A percentile compares a stretch with the other conserved stretches of the same genome.
phyloP scores from a whole-genome alignment of 2,113 vertebrate species.

The Heterotis niloticus region DNA sequence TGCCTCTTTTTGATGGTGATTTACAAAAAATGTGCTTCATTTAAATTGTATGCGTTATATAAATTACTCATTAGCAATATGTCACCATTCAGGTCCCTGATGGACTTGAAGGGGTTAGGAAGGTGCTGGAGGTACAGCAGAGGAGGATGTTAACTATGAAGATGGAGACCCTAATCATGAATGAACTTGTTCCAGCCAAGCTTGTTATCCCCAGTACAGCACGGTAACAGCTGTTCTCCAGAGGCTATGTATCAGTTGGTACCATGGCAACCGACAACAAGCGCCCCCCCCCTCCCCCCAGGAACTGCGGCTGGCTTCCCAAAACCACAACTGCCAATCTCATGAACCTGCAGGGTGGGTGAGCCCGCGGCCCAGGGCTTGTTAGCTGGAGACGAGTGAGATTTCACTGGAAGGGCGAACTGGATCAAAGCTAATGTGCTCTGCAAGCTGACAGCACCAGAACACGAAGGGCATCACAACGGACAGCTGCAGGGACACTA shows the following conservation, averaged over 20 bases:
- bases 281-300: background rate
- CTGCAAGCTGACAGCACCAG: slow-evolving; percentile 31
- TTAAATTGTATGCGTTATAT: too few relatives aligned
- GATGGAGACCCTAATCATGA: background rate
- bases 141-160: background rate
- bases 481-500: slow-evolving; percentile 33
- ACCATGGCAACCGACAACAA: slow-evolving; percentile 9
- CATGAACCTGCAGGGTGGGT: background rate
- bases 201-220: slow-evolving; percentile 3
- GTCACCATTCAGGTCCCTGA: too few relatives aligned
- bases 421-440: slow-evolving; percentile 19
- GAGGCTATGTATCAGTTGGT: background rate
- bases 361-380: background rate
- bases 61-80: too few relatives aligned
- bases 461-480: slow-evolving; percentile 28
- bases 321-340: background rate
- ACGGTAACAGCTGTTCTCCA: background rate
- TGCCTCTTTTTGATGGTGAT: too few relatives aligned
- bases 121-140: background rate
- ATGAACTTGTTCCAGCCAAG: too few relatives aligned
- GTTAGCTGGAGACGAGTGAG: slow-evolving; percentile 15
- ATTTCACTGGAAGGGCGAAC: slow-evolving; percentile 8
- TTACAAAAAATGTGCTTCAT: too few relatives aligned
- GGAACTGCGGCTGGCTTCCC: background rate
- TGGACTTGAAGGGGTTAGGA: background rate